These are phyloP conservation scores for Holocentrus rufus DNA, from an alignment of 2,797 vertebrate genomes.

Conservation along the genomic window DNA sequence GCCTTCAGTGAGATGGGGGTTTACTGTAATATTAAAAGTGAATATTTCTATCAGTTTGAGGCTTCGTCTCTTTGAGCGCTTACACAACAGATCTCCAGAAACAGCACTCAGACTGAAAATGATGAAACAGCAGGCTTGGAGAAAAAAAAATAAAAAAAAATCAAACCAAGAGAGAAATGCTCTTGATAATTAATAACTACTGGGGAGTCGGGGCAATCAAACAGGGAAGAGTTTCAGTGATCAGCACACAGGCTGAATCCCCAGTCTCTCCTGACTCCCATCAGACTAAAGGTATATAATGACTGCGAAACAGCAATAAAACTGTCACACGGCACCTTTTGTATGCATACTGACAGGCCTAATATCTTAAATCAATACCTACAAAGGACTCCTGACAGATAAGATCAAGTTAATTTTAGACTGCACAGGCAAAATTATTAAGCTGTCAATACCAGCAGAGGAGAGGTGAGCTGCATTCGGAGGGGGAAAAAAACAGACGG, in stretches of 20 bases:
- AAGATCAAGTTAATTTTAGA: constrained; percentile 82
- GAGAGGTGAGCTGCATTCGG: constrained; percentile 35
- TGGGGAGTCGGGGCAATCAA: constrained; percentile 37
- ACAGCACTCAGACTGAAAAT: constrained; percentile 26
- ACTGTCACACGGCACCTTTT: constrained; percentile 64
- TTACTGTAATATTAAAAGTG: constrained; percentile 59
- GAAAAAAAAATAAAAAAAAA: constrained; percentile 38
- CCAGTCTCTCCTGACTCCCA: constrained; percentile 27
- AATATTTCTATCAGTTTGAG: constrained; percentile 44
- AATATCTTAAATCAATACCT: constrained; percentile 82
- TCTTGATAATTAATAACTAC: constrained; percentile 61
- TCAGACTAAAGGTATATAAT: constrained; percentile 61
- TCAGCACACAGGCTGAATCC: constrained; percentile 21
- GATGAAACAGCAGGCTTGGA: constrained; percentile 38
- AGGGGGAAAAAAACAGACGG: constrained; percentile 34
- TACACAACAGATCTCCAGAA: constrained; percentile 52
- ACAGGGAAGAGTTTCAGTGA: constrained; percentile 16
- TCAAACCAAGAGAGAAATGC: constrained; percentile 53
- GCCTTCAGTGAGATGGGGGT: constrained; percentile 45
- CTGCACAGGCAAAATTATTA: constrained; percentile 77
- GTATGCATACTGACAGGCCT: constrained; percentile 75
- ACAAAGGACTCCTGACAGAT: constrained; percentile 80
- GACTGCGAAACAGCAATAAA: constrained; percentile 72
- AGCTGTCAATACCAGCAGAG: constrained; percentile 73
- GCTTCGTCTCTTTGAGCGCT: constrained; percentile 50